Percentiles rank a stretch among this genome's conserved stretches.
phyloP scores from a whole-genome alignment of 1,140 invertebrate genomes.

The Formica exsecta region DNA sequence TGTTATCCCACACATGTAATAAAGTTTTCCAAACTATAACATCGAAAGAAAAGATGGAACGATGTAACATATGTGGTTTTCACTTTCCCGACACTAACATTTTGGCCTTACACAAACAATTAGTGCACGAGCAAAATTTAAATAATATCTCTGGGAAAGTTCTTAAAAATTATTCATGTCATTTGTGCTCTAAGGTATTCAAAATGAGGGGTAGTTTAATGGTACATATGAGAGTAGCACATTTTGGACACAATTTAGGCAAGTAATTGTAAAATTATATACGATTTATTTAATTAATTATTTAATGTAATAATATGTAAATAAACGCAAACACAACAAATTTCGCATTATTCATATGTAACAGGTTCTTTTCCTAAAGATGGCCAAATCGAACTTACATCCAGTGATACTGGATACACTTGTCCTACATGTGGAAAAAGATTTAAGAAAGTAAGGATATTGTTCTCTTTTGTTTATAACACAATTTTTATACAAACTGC shows the following conservation, averaged over 20 bases:
- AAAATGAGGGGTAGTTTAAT: constrained; percentile 93
- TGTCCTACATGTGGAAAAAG: constrained; percentile 86
- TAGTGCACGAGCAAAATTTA: constrained; percentile 89
- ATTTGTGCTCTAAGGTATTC: constrained; percentile 92
- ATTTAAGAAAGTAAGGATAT: constrained; percentile 85
- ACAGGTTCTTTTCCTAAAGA: constrained; percentile 78
- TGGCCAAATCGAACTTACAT: constrained; percentile 69
- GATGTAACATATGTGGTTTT: constrained; percentile 91
- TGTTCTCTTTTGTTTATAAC: neutral
- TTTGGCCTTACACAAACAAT: constrained; percentile 90
- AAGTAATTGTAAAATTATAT: constrained; percentile 50
- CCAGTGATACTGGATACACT: constrained; percentile 81
- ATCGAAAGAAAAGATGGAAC: constrained; percentile 82
- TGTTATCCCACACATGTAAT: constrained; percentile 62
- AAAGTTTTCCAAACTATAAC: constrained; percentile 67
- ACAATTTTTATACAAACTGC: constrained; percentile 9
- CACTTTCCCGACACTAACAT: constrained; percentile 90
- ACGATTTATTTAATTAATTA: constrained; percentile 29
- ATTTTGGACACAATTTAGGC: constrained; percentile 87
- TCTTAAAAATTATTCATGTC: constrained; percentile 89
- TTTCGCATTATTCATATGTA: constrained; percentile 22
- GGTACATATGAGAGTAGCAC: constrained; percentile 93
- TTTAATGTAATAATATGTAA: neutral
- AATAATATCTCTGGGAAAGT: constrained; percentile 77
- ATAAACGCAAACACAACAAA: neutral